Conservation (phyloP, 2,797 vertebrate species). For the Anguilla obscura region DNA sequence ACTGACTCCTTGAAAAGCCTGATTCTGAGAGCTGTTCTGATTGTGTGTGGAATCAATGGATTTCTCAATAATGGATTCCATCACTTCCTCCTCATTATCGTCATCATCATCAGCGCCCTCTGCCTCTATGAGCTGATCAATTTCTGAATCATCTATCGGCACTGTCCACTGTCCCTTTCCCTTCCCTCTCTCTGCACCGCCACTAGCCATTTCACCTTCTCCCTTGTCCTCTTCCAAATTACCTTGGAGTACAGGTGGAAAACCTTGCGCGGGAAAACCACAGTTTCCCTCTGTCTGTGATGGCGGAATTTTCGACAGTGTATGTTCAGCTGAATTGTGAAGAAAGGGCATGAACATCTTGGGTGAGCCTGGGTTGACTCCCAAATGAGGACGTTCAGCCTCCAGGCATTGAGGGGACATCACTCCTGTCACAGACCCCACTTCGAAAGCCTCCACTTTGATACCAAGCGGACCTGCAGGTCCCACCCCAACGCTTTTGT, state of each 20-base stretch:
- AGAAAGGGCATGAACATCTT: slow-evolving; percentile 57
- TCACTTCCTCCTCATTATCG: background rate
- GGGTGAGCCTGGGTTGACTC: slow-evolving; percentile 49
- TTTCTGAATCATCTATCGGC: slow-evolving; percentile 71
- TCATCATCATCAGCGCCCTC: slow-evolving; percentile 45
- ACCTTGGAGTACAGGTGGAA: background rate
- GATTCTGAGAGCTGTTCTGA: background rate
- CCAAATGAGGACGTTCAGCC: slow-evolving; percentile 30
- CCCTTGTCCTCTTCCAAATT: slow-evolving; percentile 3
- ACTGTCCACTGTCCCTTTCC: slow-evolving; percentile 69
- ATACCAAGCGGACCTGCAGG: slow-evolving; percentile 55
- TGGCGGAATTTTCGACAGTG: background rate
- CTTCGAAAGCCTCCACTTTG: slow-evolving; percentile 60
- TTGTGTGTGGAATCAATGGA: background rate
- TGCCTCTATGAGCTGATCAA: slow-evolving; percentile 52
- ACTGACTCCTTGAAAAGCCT: slow-evolving; percentile 58
- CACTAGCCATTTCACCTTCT: background rate
- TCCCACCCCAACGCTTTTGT: slow-evolving; percentile 58
- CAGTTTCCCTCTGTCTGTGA: background rate
- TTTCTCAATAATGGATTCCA: background rate
- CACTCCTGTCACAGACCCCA: slow-evolving; percentile 33
- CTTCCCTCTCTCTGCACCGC: background rate
- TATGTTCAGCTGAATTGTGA: slow-evolving; percentile 42
- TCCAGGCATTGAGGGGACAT: slow-evolving; percentile 5
- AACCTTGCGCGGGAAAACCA: background rate